Evolutionary conservation across 2,888 invertebrate species (phyloP), one percentile per base, ranked within the genome.

Genomic region (Nesidiocoris tenuis): DNA sequence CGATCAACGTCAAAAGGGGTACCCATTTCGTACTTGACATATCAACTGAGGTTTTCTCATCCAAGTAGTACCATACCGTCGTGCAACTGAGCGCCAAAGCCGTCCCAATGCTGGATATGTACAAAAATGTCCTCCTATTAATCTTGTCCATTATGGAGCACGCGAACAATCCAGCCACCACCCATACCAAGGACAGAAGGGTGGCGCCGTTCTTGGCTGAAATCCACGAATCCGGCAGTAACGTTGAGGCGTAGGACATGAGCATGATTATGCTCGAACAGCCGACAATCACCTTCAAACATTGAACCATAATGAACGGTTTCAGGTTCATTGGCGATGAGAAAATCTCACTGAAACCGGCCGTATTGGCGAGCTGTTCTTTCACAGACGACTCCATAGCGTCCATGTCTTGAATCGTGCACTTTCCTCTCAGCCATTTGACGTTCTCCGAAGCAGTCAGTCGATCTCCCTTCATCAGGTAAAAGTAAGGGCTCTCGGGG

Each of bases 401-500:
- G 25, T 74, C 76, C 54, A 75, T 19, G 1, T 75, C 78, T 64
- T 61, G 75, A 16, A 17, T 23, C 22, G 61, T 23, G 55, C 67
- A 68, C 12, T 59, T 54, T 7, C 78, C 78, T 57, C 70, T 71
- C 17, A 78, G 59, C 77, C 76, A 77, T 17, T 66, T 64, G 18
- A 78, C 57, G 17, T 61, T 67, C 18, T 59, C 64, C 16, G 54
- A 61, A 0, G 78, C 78, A 2, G 61, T 24, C 12, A 1, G n/a
- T 0, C 25, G n/a, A 24, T 85, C 83, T 0, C 85, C 86, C 76
- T 85, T 85, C 82, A 87, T 87, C 56, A 90, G 82, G 63, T 89
- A 84, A 79, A 86, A 88, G 79, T 88, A 88, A 0, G 89, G 89
- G 0, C 89, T 87, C 80, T 89, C 89, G 0, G 89, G 89, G 82